Conservation (phyloP, 1,140 invertebrate genomes). For the Procambarus clarkii region DNA sequence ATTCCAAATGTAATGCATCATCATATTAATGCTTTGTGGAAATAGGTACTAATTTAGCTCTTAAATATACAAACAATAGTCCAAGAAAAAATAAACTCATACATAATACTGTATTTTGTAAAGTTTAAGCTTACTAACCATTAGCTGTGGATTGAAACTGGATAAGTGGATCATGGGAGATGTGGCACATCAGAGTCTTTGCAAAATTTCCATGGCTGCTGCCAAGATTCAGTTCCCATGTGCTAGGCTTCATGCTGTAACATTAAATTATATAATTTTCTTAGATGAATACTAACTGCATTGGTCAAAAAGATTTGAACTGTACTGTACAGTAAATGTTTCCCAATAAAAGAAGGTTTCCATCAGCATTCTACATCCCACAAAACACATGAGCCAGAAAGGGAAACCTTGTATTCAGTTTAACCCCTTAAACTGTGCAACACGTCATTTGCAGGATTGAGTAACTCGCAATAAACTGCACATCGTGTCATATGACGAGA, state of each 20-base stretch:
- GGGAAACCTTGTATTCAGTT: too few relatives aligned
- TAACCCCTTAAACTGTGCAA: too few relatives aligned
- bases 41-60: background rate
- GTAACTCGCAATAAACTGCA: too few relatives aligned
- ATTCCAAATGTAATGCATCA: too few relatives aligned
- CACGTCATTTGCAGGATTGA: too few relatives aligned
- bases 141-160: background rate
- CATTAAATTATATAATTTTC: background rate
- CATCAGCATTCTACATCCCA: too few relatives aligned
- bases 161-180: slow-evolving; percentile 3
- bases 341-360: too few relatives aligned
- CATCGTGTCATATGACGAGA: too few relatives aligned
- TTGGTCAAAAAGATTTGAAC: background rate
- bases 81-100: background rate
- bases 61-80: background rate
- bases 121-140: background rate
- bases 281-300: too few relatives aligned
- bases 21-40: background rate
- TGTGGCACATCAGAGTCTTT: background rate
- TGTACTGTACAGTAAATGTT: too few relatives aligned
- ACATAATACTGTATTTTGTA: too few relatives aligned
- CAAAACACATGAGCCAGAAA: too few relatives aligned
- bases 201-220: background rate
- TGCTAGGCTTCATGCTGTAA: slow-evolving; percentile 1
- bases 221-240: background rate